Evolutionary conservation across 2,888 invertebrate genomes (phyloP), one percentile per base, ranked within the genome.

Genomic region (Ennomos quercinarius): DNA sequence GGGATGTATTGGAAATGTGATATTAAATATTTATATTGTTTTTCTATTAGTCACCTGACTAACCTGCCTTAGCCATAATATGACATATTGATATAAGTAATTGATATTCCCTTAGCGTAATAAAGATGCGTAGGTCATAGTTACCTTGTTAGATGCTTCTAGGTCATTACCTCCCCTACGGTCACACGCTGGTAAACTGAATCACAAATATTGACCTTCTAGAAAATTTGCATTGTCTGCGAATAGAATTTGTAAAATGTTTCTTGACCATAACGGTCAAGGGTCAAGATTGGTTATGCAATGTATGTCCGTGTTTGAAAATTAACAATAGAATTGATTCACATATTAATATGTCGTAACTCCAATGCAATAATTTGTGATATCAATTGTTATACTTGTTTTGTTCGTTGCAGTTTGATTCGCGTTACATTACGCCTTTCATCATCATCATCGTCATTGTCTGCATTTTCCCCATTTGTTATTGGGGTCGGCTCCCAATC

Each of bases 171-270:
- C 46, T n/a, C 47, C 69, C 64, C 40, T 68, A 64, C 64, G 68
- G 74, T 45, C 42, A 61, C 53, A 60, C 54, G 57, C 63, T 71
- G 64, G 48, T 57, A 67, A 59, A 63, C 63, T 67, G 66, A 68
- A 45, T 68, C 66, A 65, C 57, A 4, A 27, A 57, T 57, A 47
- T 34, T 66, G 67, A 63, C 80, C 77, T 77, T 76, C 70, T 68
- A 17, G 47, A 63, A 60, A 64, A 60, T 63, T 67, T 64, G 62
- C 66, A 68, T 69, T 67, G 66, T 72, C 44, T 63, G 65, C 61
- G 63, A 53, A 57, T 71, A 63, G 66, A 71, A 70, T 74, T 64
- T 63, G 68, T 72, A 68, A 66, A 68, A 57, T 66, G 63, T 64
- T 64, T 53, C 60, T 66, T 66, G 57, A 68, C 65, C 64, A 65